Evolutionary conservation across 2,888 invertebrate genomes (phyloP).

Genomic region (Tuta absoluta): DNA sequence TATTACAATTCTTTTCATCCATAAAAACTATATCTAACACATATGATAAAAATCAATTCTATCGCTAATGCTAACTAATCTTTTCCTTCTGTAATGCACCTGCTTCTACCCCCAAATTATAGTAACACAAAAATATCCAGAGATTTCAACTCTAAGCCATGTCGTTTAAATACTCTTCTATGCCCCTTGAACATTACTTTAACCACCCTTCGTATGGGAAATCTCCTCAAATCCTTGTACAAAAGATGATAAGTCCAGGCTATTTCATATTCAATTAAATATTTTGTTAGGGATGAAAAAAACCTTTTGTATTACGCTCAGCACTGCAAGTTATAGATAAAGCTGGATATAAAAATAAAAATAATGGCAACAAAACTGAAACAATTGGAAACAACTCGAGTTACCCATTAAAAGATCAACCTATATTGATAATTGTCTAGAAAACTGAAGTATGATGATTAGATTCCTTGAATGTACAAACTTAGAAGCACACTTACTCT

Average conservation of each 20-base stretch:
- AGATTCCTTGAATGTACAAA: too few species aligned
- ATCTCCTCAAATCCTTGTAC: slow-evolving; percentile 72
- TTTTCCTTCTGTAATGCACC: background rate
- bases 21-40: too few species aligned
- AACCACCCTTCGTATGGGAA: slow-evolving; percentile 58
- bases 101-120: background rate
- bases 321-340: background rate
- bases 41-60: background rate
- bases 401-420: too few species aligned
- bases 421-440: too few species aligned
- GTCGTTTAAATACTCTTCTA: slow-evolving; percentile 69
- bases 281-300: slow-evolving; percentile 80
- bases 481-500: background rate
- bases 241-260: slow-evolving; percentile 77
- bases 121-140: slow-evolving; percentile 1
- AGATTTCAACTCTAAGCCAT: slow-evolving; percentile 37
- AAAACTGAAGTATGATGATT: too few species aligned
- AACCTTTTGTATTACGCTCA: slow-evolving; percentile 50
- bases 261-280: slow-evolving; percentile 88
- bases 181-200: slow-evolving; percentile 69
- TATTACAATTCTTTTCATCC: too few species aligned
- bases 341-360: background rate
- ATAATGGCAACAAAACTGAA: background rate
- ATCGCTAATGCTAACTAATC: background rate
- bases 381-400: too few species aligned